Conservation (phyloP, 2,113 vertebrate genomes). For the Malurus elegans region DNA sequence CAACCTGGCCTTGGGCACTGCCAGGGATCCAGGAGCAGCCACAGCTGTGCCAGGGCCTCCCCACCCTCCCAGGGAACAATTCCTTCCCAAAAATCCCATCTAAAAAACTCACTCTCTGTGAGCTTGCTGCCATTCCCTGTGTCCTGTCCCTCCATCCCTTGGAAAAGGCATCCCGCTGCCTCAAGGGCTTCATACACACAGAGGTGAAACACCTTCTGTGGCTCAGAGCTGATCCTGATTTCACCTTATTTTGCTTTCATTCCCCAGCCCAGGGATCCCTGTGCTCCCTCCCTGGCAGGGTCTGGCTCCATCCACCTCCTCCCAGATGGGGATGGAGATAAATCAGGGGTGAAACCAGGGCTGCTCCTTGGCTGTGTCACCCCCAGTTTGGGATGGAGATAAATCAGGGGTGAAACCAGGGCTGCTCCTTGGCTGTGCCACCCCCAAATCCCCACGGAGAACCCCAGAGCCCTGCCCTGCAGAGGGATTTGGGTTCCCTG, state of each 20-base stretch:
- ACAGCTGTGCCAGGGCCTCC: not conserved
- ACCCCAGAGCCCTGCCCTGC: not conserved
- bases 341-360: not conserved
- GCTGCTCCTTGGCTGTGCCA: not conserved
- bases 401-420: not conserved
- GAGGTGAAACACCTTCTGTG: not conserved
- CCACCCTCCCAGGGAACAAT: not conserved
- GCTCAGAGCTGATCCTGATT: fast-evolving
- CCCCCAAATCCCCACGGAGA: not conserved
- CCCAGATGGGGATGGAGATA: not conserved
- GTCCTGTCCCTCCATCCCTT: not conserved
- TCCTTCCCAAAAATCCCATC: not conserved
- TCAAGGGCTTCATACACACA: not conserved
- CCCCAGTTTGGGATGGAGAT: too few relatives aligned
- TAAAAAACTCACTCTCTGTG: too few relatives aligned
- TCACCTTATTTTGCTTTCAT: fast-evolving
- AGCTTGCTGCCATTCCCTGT: not conserved
- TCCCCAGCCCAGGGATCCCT: fast-evolving
- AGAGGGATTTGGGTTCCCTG: not conserved
- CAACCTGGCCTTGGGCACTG: fast-evolving
- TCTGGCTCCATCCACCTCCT: not conserved
- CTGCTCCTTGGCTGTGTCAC: not conserved
- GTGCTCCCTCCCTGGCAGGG: not conserved
- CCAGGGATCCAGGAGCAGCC: not conserved
- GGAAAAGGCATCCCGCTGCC: not conserved